Evolutionary conservation across 2,888 invertebrate species (phyloP).

Genomic region (Scaptomyza caliginosa): DNA sequence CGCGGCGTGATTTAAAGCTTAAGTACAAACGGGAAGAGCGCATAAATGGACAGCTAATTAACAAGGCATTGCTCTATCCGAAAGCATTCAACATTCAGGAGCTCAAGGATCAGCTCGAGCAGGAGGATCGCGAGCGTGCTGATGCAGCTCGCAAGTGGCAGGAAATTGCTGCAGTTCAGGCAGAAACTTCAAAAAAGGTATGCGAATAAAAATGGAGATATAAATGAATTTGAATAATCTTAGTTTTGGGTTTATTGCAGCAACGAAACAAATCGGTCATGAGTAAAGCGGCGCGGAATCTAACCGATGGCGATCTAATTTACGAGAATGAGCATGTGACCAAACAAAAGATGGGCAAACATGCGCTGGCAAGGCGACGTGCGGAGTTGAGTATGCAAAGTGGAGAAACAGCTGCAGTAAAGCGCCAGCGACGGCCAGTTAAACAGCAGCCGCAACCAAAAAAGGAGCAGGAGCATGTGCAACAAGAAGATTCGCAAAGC

Average conservation of each 20-base stretch:
- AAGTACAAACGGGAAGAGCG: conserved; percentile 97
- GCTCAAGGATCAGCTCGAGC: conserved; percentile 86
- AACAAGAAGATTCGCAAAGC: neutral
- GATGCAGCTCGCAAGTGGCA: conserved; percentile 69
- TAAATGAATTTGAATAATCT: neutral
- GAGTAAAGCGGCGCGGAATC: conserved; percentile 67
- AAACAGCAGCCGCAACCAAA: conserved; percentile 23
- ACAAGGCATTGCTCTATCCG: conserved; percentile 89
- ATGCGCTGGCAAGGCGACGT: conserved; percentile 45
- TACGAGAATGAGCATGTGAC: conserved; percentile 80
- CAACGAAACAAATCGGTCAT: conserved; percentile 41
- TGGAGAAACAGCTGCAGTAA: conserved; percentile 5
- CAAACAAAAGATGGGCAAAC: conserved; percentile 63
- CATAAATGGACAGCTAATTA: conserved; percentile 89
- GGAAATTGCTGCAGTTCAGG: conserved; percentile 63
- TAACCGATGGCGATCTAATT: conserved; percentile 70
- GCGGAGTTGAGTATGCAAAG: conserved; percentile 19
- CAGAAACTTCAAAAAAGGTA: conserved; percentile 72
- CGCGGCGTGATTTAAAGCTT: conserved; percentile 92
- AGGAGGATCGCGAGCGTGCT: conserved; percentile 82
- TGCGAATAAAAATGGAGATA: neutral
- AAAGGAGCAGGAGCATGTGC: conserved; percentile 15
- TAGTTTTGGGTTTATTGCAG: neutral
- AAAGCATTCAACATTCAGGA: conserved; percentile 88
- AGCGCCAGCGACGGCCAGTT: conserved; percentile 23